Evolutionary conservation across 2,113 vertebrate species (phyloP), one percentile per base, ranked within the genome.

Genomic region (Strix uralensis): DNA sequence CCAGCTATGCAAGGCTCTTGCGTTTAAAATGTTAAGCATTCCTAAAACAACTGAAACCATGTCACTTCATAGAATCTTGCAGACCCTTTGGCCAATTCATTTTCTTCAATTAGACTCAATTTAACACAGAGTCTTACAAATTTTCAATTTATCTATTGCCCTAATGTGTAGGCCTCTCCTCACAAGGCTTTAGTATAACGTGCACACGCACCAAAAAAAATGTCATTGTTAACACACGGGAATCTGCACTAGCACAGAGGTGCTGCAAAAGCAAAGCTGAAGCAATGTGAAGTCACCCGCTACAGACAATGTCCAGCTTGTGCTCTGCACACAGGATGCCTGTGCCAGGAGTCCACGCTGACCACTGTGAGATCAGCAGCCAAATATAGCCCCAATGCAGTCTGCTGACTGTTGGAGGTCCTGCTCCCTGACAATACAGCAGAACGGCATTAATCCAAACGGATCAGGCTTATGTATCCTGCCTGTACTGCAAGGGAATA

Each of bases 361-460:
- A 36, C 69, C 32, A 18, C 29, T n/a, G 47, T 90, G 86, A 94
- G 66, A 75, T 87, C 88, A 92, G 78, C 19, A 52, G 71, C 78
- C 62, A 70, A 71, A 93, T n/a, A 92, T 6, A 93, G 79, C 71
- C 49, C 51, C 14, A 36, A 90, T 70, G 51, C 67, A 82, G 63
- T 15, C 47, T 38, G 61, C 27, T 38, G 51, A 7, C 73, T 61
- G 25, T 34, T 44, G 51, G 17, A 61, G 2, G 4, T n/a, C 86
- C 49, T 94, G 59, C 71, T 66, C 72, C 80, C 71, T 16, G 20
- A 29, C 57, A 47, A 20, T 6, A 19, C 44, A 88, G 47, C 30
- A 52, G n/a, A 38, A 69, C 2, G 29, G 66, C 86, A 54, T 5
- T 18, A 27, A 69, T 66, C 65, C 75, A 78, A 90, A 34, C 4